Base-by-base conservation (phyloP, 2,797 vertebrate genomes). In the Apogon hyalosoma region DNA sequence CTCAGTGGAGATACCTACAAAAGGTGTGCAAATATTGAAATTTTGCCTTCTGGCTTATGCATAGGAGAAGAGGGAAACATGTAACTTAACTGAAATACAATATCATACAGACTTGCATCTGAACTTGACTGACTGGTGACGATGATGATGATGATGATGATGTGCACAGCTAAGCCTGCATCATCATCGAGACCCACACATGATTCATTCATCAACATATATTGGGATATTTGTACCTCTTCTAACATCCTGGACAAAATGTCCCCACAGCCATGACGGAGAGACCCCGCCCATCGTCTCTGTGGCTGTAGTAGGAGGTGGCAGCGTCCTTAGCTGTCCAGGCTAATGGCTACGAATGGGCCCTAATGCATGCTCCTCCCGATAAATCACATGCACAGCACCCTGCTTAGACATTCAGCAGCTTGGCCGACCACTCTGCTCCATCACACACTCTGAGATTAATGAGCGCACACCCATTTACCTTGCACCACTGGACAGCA, bases 401-500 rank as follows among this genome's bases (percentile, higher is more conserved):
- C 41, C 85, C 90, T 77, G 89, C 87, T 91, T 75, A 85, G 90
- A 93, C 91, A 88, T 90, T 88, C 90, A 85, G 88, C 87, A 89
- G 88, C 89, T 93, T 86, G 87, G 86, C 90, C 69, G 38, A 69
- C 63, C 77, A 80, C 85, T 86, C 82, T 76, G 76, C 86, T 88
- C 85, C 79, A 83, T 88, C 89, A 83, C 78, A 75, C 68, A 33
- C 66, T 24, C 77, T 1, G 67, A 92, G 93, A 93, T 93, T 92
- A 94, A 94, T 92, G 93, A 90, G 81, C 79, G 69, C 80, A 85
- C 82, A 64, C 83, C 84, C 88, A 80, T 90, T 92, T 93, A 89
- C 86, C 87, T 91, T 80, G 80, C 84, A 73, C 57, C 58, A 68
- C 74, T 59, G 55, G 75, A 80, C 73, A 28, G 59, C 40, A 0